phyloP scores from a whole-genome alignment of 2,888 invertebrate genomes.

The Elmis aenea region DNA sequence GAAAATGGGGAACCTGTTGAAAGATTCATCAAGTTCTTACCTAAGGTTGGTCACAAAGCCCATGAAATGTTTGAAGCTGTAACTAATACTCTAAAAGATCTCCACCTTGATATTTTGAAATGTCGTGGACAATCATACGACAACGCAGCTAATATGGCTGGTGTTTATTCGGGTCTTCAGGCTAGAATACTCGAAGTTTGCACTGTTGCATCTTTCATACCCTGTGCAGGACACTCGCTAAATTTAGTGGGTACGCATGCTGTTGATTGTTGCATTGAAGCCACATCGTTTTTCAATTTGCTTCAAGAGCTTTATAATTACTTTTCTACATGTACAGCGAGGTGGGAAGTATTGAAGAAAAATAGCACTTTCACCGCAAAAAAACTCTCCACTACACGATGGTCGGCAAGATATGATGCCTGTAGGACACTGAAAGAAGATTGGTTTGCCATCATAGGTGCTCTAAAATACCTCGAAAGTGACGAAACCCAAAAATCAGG shows the following conservation, averaged over 20 bases:
- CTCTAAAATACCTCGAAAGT: neutral
- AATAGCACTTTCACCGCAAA: neutral
- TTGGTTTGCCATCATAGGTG: neutral
- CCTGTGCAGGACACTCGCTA: constrained; percentile 20
- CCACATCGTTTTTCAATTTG: constrained; percentile 13
- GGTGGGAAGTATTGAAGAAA: constrained; percentile 11
- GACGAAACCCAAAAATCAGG: neutral
- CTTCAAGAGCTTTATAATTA: constrained; percentile 15
- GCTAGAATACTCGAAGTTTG: neutral
- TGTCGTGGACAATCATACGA: constrained; percentile 4
- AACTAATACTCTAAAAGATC: neutral
- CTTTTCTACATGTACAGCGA: constrained; percentile 3
- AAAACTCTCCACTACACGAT: neutral
- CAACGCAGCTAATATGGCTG: constrained; percentile 16
- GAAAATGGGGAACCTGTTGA: constrained; percentile 12
- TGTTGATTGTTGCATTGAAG: constrained; percentile 11
- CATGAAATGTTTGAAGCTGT: constrained; percentile 14
- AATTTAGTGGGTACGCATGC: constrained; percentile 16
- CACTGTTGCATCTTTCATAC: constrained; percentile 8
- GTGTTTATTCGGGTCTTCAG: constrained; percentile 11
- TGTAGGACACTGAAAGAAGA: neutral
- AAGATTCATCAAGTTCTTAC: constrained; percentile 21
- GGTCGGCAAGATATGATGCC: neutral
- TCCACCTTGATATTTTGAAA: neutral
- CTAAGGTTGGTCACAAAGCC: constrained; percentile 19